Percentiles rank a stretch among this genome's conserved stretches.
phyloP scores from a whole-genome alignment of 2,888 invertebrate species.

The Orthonychiurus folsomi region DNA sequence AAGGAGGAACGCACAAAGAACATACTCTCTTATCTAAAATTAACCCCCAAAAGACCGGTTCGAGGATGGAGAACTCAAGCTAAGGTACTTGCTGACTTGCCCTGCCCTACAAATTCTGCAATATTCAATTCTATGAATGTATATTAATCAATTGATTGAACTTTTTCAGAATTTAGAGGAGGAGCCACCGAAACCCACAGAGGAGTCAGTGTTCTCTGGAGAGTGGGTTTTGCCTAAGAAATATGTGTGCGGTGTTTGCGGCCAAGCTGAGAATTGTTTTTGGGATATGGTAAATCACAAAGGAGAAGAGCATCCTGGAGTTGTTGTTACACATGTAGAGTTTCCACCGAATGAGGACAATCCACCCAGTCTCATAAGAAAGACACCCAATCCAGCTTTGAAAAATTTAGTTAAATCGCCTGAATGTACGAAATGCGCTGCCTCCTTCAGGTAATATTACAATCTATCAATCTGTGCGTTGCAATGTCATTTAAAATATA shows the following conservation, averaged over 20 bases:
- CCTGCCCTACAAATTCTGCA: no score
- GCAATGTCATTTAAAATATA: no score
- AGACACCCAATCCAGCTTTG: neutral
- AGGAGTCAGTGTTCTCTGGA: conserved; percentile 33
- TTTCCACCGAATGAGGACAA: conserved; percentile 22
- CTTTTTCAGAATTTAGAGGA: conserved; percentile 12
- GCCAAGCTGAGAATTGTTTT: conserved; percentile 34
- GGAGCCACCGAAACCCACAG: neutral
- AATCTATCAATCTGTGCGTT: no score
- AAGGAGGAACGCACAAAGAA: conserved; percentile 38
- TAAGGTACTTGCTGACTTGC: conserved; percentile 1
- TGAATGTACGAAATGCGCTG: conserved; percentile 34
- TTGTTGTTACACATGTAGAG: conserved; percentile 38
- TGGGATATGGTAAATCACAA: conserved; percentile 40
- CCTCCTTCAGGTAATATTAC: conserved; percentile 27
- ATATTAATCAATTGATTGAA: neutral
- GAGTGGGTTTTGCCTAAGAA: conserved; percentile 36
- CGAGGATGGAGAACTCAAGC: conserved; percentile 26
- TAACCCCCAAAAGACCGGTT: conserved; percentile 33
- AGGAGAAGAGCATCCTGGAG: conserved; percentile 38
- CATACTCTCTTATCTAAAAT: conserved; percentile 36
- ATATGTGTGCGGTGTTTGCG: conserved; percentile 37
- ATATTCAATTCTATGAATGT: no score
- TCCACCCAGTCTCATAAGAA: conserved; percentile 20
- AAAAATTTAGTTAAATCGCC: conserved; percentile 16